Evolutionary conservation across 2,888 invertebrate genomes (phyloP).

Genomic region (Trissolcus japonicus): DNA sequence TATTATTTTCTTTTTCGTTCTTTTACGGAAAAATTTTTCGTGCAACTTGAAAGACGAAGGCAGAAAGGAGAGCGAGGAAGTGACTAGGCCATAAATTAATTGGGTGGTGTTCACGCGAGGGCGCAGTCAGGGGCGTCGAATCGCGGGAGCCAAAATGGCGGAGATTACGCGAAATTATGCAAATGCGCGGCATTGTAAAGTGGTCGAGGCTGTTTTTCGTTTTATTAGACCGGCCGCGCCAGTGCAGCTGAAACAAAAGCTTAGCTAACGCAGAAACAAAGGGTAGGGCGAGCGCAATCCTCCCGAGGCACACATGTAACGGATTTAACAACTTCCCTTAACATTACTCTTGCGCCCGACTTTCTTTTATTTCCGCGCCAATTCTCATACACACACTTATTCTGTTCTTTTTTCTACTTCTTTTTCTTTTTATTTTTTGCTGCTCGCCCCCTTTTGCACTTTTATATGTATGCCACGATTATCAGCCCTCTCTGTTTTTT

Average conservation of each 20-base stretch:
- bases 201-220: constrained; percentile 72
- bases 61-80: constrained; percentile 37
- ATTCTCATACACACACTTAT: constrained; percentile 50
- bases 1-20: constrained; percentile 4
- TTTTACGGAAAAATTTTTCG: constrained; percentile 25
- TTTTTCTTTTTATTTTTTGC: constrained; percentile 26
- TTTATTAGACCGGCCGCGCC: constrained; percentile 72
- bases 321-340: constrained; percentile 75
- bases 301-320: constrained; percentile 74
- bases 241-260: constrained; percentile 76
- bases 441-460: constrained; percentile 46
- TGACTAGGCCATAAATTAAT: constrained; percentile 63
- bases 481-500: constrained; percentile 32
- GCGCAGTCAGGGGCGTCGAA: constrained; percentile 58
- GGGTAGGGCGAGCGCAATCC: constrained; percentile 64
- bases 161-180: constrained; percentile 76
- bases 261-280: constrained; percentile 74
- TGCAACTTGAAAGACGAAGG: constrained; percentile 20
- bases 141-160: constrained; percentile 72
- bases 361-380: constrained; percentile 72
- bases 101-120: constrained; percentile 48
- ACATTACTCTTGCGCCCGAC: constrained; percentile 70
- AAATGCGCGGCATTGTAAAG: constrained; percentile 73
- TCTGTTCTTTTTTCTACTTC: too few relatives aligned
- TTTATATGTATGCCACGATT: constrained; percentile 54